Conservation (phyloP, 1,140 invertebrate species). For the Drosophila pallidifrons region DNA sequence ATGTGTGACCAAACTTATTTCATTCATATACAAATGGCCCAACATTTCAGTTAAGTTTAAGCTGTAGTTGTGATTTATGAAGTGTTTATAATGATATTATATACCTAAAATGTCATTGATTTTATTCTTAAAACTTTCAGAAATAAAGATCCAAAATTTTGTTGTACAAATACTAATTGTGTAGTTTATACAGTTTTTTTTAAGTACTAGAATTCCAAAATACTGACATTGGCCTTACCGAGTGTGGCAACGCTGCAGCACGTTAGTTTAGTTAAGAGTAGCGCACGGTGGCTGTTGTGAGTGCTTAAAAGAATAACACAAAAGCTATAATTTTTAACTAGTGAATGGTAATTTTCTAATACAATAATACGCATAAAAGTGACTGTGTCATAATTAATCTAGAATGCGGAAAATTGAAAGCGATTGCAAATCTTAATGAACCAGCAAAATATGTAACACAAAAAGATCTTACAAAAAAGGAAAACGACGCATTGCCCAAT, state of each 20-base stretch:
- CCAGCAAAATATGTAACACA: not conserved
- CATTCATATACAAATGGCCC: not conserved
- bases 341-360: conserved; percentile 12
- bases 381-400: not conserved
- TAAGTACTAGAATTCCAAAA: conserved; percentile 3
- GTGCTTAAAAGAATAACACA: conserved; percentile 39
- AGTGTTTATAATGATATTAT: not conserved
- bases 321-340: conserved; percentile 19
- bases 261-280: conserved; percentile 21
- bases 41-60: not conserved
- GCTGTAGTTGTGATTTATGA: not conserved
- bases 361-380: not conserved
- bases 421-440: not conserved
- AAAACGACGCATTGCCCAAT: conserved; percentile 15
- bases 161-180: not conserved
- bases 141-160: too few relatives aligned
- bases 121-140: not conserved
- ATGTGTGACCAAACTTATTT: not conserved
- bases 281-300: conserved; percentile 22
- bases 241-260: not conserved
- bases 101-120: not conserved
- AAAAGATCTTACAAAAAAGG: not conserved
- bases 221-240: conserved; percentile 1
- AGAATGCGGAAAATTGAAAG: not conserved
- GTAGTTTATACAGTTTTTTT: not conserved